Base-by-base conservation (phyloP, 2,888 invertebrate species). In the Mythimna lalbum region DNA sequence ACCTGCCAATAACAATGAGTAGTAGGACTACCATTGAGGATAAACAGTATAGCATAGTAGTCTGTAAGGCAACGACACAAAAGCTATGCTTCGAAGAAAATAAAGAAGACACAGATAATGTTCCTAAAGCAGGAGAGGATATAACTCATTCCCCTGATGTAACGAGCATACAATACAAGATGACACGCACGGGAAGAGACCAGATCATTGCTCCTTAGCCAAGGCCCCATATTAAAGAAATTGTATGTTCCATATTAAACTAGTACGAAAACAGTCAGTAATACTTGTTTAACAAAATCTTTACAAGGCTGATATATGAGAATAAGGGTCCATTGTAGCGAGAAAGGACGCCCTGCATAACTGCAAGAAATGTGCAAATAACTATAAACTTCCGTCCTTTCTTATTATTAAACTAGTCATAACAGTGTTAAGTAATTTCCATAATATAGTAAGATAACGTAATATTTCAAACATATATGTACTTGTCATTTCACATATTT, bases 251-350 rank as follows among this genome's bases (percentile, higher is more conserved):
- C 76, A 73, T 72, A 39, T 31, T 57, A 63, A 4, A 39, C 14
- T 39, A 39, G 31, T 68, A 72, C 31, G 43, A 76, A 86, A 83
- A 81, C 81, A 84, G 72, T 70, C 66, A 76, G 62, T 70, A 77
- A 82, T 84, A 83, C 81, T 76, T 78, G 76, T 78, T 69, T 57
- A 82, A 80, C 77, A 74, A 81, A 88, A 86, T 83, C 76, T 78
- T 83, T 81, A 83, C 87, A 87, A 86, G 86, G 85, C 76, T 86
- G 76, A 57, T 61, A 63, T 50, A 19, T 68, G 57, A 62, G 27
- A 74, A 55, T 47, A 33, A 55, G 66, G 69, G 10, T 57, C 33
- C 64, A 74, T 52, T 63, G 72, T 50, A 69, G 82, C 81, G 82
- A 50, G 12, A 27, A 60, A 21, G 27, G 50, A 56, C 23, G 31